These are phyloP conservation scores for Apostichopus parvimensis DNA, from an alignment of 35 echinoderm and acorn worm genomes.

Conservation along the genomic window DNA sequence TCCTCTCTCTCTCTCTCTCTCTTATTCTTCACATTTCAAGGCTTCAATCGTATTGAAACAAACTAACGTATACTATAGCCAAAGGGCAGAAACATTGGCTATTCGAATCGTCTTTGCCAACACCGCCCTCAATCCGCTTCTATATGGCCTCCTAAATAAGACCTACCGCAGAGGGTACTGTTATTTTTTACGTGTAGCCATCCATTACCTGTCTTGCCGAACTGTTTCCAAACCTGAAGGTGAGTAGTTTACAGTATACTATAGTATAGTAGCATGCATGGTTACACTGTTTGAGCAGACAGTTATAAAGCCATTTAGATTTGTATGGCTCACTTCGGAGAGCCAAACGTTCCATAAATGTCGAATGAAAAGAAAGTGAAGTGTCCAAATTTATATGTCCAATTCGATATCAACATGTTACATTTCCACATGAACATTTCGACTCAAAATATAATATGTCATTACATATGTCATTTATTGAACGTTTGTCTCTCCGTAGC, in stretches of 20 bases:
- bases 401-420: too few species aligned
- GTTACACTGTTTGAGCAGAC: too few species aligned
- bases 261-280: too few species aligned
- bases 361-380: too few species aligned
- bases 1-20: neutral
- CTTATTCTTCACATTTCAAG: neutral
- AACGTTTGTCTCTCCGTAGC: too few species aligned
- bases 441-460: too few species aligned
- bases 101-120: conserved; percentile 76
- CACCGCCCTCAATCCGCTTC: conserved; percentile 62
- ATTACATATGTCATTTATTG: too few species aligned
- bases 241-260: neutral
- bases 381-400: too few species aligned
- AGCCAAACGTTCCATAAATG: too few species aligned
- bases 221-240: conserved; percentile 51
- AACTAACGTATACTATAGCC: conserved; percentile 8
- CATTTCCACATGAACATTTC: too few species aligned
- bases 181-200: conserved; percentile 35
- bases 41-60: conserved; percentile 59
- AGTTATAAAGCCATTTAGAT: too few species aligned
- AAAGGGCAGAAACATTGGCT: conserved; percentile 19
- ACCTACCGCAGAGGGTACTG: conserved; percentile 60
- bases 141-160: conserved; percentile 65
- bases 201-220: conserved; percentile 46
- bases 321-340: too few species aligned